phyloP scores from a whole-genome alignment of 2,888 invertebrate genomes.

The Anthophora plumipes region DNA sequence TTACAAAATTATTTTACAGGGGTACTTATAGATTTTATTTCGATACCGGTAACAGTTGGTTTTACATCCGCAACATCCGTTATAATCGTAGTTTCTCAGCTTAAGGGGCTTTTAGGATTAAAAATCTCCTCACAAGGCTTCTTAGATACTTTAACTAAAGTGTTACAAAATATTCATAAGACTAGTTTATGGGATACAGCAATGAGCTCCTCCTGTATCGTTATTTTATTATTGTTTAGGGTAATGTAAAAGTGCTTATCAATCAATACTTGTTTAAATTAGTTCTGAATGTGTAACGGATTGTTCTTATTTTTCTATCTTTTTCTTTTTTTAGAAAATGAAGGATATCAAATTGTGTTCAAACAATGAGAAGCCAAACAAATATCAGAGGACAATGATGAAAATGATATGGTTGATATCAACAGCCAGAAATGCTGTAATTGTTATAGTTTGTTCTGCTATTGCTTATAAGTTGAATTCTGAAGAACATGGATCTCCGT shows the following conservation, averaged over 20 bases:
- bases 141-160: conserved; percentile 90
- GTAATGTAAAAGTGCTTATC: conserved; percentile 85
- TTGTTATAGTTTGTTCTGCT: conserved; percentile 90
- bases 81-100: conserved; percentile 94
- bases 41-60: conserved; percentile 94
- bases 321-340: conserved; percentile 90
- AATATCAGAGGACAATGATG: conserved; percentile 84
- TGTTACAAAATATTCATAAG: conserved; percentile 89
- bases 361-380: conserved; percentile 83
- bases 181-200: conserved; percentile 89
- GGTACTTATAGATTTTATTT: conserved; percentile 95
- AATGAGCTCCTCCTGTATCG: conserved; percentile 91
- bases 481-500: conserved; percentile 86
- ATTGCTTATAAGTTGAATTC: conserved; percentile 88
- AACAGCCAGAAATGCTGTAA: conserved; percentile 93
- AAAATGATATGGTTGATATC: conserved; percentile 91
- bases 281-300: not conserved
- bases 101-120: conserved; percentile 91
- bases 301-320: not conserved
- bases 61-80: conserved; percentile 97
- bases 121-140: conserved; percentile 91
- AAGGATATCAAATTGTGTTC: conserved; percentile 88
- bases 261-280: not conserved
- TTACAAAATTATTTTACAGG: conserved; percentile 86
- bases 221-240: conserved; percentile 90